Percentiles rank a stretch among this genome's conserved stretches.
phyloP scores from a whole-genome alignment of 2,797 vertebrate species.

The Acanthurus lineatus region DNA sequence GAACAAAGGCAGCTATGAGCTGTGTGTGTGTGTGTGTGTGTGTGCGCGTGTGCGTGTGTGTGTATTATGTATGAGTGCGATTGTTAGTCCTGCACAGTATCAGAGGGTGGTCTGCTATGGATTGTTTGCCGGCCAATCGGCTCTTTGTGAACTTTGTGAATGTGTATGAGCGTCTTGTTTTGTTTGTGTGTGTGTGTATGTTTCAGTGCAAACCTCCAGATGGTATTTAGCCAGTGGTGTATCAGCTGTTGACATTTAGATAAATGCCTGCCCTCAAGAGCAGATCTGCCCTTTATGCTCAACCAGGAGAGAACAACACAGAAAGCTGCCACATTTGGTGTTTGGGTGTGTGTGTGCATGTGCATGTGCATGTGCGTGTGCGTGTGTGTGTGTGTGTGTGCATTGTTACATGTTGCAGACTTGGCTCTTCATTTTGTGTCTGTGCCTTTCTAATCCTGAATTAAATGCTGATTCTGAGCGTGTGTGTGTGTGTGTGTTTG shows the following conservation, averaged over 20 bases:
- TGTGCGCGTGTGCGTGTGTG: background rate
- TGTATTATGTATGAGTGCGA: background rate
- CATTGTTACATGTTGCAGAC: constrained; percentile 21
- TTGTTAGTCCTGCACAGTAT: constrained; percentile 31
- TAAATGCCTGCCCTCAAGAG: constrained; percentile 83
- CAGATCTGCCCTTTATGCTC: constrained; percentile 80
- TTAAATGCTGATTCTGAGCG: constrained; percentile 5
- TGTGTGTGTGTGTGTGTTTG: background rate
- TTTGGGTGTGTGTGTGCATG: constrained; percentile 14
- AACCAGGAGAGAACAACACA: constrained; percentile 67
- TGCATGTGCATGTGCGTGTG: background rate
- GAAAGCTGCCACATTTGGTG: constrained; percentile 41
- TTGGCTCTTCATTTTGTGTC: constrained; percentile 5
- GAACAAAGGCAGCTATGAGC: constrained; percentile 7
- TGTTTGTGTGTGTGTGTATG: constrained; percentile 35
- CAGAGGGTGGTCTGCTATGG: constrained; percentile 50
- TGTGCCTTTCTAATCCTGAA: background rate
- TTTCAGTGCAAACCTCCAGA: constrained; percentile 61
- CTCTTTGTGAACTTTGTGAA: constrained; percentile 46
- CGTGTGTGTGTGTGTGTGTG: background rate
- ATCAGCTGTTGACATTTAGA: constrained; percentile 86
- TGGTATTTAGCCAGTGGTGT: constrained; percentile 82
- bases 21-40: no score
- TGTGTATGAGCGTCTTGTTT: background rate
- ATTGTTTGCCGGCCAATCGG: constrained; percentile 32